Conservation (phyloP, 2,888 invertebrate genomes). For the Scrobipalpa atriplicella region DNA sequence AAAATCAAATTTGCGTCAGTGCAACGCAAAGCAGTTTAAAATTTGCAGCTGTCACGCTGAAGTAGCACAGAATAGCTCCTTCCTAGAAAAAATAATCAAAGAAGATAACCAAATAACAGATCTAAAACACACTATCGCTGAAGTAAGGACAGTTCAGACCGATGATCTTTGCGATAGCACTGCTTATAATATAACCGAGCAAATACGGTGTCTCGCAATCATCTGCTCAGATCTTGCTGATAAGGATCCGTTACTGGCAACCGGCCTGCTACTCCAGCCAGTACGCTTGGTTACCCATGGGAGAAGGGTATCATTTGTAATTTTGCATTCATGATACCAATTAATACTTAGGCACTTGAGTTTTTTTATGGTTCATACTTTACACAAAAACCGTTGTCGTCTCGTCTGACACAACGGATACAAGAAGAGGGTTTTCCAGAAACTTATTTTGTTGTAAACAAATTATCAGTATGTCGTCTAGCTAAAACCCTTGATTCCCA, state of each 20-base stretch:
- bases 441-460: too few species aligned
- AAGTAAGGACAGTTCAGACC: constrained; percentile 19
- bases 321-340: neutral
- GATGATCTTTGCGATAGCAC: constrained; percentile 27
- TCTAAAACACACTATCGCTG: constrained; percentile 14
- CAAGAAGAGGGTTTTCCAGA: too few species aligned
- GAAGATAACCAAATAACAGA: neutral
- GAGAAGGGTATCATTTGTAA: constrained; percentile 3
- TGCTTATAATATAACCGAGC: constrained; percentile 28
- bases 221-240: constrained; percentile 24
- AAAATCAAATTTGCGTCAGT: too few species aligned
- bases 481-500: too few species aligned
- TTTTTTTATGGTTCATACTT: too few species aligned
- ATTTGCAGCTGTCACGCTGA: too few species aligned
- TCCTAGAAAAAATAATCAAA: neutral
- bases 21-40: too few species aligned
- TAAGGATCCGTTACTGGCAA: constrained; percentile 38
- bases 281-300: constrained; percentile 28
- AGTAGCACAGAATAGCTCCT: too few species aligned
- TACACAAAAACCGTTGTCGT: too few species aligned
- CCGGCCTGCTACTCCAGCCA: constrained; percentile 35
- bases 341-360: neutral
- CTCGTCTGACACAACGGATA: too few species aligned
- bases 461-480: too few species aligned
- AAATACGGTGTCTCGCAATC: constrained; percentile 28